Evolutionary conservation across 2,888 invertebrate genomes (phyloP).

Genomic region (Biston stratarius): DNA sequence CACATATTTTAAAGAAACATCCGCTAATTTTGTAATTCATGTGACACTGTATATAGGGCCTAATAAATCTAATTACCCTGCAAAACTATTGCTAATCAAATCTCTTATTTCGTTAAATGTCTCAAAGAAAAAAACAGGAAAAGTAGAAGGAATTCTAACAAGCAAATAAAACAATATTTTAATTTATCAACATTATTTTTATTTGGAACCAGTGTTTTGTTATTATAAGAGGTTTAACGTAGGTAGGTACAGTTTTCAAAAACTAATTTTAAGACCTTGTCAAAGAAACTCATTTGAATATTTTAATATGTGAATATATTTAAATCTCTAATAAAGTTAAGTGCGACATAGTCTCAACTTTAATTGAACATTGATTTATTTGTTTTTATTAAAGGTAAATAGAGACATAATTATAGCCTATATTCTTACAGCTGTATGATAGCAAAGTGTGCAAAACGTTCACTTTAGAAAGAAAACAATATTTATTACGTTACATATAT

Average conservation of each 20-base stretch:
- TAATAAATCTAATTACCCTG: too few species aligned
- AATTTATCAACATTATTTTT: conserved; percentile 28
- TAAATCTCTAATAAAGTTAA: conserved; percentile 18
- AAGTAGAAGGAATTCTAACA: background rate
- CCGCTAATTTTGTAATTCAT: background rate
- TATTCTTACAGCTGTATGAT: conserved; percentile 42
- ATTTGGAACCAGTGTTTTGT: conserved; percentile 28
- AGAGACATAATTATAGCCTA: conserved; percentile 25
- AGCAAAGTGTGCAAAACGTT: conserved; percentile 38
- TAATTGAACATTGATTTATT: conserved; percentile 1
- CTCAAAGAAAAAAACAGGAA: too few species aligned
- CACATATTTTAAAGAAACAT: background rate
- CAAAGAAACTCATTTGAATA: conserved; percentile 11
- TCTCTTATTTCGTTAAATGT: too few species aligned
- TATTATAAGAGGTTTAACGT: conserved; percentile 18
- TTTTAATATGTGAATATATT: conserved; percentile 26
- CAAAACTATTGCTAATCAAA: too few species aligned
- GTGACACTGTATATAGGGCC: too few species aligned
- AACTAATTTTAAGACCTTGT: conserved; percentile 3
- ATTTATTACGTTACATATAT: background rate
- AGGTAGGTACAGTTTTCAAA: conserved; percentile 8
- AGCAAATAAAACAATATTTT: conserved; percentile 6
- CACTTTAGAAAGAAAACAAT: conserved; percentile 3
- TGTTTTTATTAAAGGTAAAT: conserved; percentile 6
- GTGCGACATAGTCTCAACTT: conserved; percentile 2